phyloP scores from a whole-genome alignment of 2,888 invertebrate genomes.

The Drosophila lutescens region DNA sequence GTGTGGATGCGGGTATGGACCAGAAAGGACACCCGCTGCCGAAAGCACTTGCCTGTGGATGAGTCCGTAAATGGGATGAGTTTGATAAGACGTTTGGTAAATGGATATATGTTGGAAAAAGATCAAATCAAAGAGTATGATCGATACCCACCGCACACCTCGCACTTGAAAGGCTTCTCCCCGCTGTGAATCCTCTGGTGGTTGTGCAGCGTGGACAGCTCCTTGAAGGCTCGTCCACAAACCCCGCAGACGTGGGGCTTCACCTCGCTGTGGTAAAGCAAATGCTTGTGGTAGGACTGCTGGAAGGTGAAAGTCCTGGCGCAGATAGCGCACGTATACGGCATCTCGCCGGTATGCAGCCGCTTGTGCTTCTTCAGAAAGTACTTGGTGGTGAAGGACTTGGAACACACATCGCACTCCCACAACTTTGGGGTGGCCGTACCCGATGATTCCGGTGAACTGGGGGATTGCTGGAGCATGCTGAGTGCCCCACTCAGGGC shows the following conservation, averaged over 20 bases:
- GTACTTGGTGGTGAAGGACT: slow-evolving; percentile 94
- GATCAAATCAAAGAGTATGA: background rate
- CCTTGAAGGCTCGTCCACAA: slow-evolving; percentile 93
- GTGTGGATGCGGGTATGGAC: slow-evolving; percentile 93
- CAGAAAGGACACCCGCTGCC: slow-evolving; percentile 93
- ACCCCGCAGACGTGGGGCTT: slow-evolving; percentile 91
- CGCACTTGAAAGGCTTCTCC: slow-evolving; percentile 94
- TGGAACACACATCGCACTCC: slow-evolving; percentile 93
- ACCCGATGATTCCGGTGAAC: slow-evolving; percentile 18
- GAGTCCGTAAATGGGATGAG: background rate
- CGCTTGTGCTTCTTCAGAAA: slow-evolving; percentile 95
- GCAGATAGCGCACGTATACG: slow-evolving; percentile 92
- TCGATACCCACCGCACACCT: slow-evolving; percentile 90
- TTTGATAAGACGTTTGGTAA: background rate
- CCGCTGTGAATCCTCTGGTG: slow-evolving; percentile 92
- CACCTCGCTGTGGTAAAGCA: slow-evolving; percentile 93
- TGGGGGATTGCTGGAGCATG: slow-evolving; percentile 58
- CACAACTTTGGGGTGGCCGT: slow-evolving; percentile 89
- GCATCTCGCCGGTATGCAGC: slow-evolving; percentile 94
- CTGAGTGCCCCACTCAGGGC: slow-evolving; percentile 68
- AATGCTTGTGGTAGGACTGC: slow-evolving; percentile 95
- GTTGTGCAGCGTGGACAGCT: slow-evolving; percentile 93
- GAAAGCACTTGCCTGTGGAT: slow-evolving; percentile 91
- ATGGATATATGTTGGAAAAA: too few relatives aligned
- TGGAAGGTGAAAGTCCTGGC: slow-evolving; percentile 95